Percentiles rank a stretch among this genome's conserved stretches.
Conservation (phyloP, 2,888 invertebrate genomes). For the Isotomurus palustris region DNA sequence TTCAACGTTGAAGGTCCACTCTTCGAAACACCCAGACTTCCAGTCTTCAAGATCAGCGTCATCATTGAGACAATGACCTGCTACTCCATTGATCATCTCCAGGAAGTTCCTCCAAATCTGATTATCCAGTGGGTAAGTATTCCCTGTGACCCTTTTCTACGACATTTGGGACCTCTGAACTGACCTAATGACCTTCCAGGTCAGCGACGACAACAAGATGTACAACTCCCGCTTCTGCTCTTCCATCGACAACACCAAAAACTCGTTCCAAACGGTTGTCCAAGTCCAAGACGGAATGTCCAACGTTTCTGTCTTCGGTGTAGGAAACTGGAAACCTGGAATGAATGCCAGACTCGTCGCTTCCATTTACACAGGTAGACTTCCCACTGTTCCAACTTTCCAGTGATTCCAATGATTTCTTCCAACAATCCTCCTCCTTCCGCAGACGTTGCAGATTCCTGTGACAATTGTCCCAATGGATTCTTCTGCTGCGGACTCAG, state of each 20-base stretch:
- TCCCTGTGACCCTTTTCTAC: too few species aligned
- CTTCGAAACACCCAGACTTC: not conserved
- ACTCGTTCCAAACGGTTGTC: slow-evolving; percentile 14
- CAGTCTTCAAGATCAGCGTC: slow-evolving; percentile 4
- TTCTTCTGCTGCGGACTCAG: slow-evolving; percentile 23
- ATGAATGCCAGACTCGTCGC: slow-evolving; percentile 11
- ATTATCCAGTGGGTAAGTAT: not conserved
- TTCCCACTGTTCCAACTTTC: not conserved
- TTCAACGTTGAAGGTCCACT: too few species aligned
- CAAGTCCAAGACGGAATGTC: slow-evolving; percentile 14
- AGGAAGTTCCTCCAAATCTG: not conserved
- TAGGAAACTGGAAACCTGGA: slow-evolving; percentile 12
- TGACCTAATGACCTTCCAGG: too few species aligned
- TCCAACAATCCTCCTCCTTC: not conserved
- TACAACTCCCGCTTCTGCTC: too few species aligned
- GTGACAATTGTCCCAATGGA: not conserved
- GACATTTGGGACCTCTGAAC: too few species aligned
- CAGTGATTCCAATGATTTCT: not conserved
- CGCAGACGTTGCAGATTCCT: slow-evolving; percentile 9
- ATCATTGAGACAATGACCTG: not conserved
- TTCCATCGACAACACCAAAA: slow-evolving; percentile 2
- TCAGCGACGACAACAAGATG: too few species aligned
- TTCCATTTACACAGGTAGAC: slow-evolving; percentile 23
- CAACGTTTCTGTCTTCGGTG: slow-evolving; percentile 1
- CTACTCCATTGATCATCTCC: not conserved